phyloP scores from a whole-genome alignment of 2,888 invertebrate species.

The Trypoxylon attenuatum region DNA sequence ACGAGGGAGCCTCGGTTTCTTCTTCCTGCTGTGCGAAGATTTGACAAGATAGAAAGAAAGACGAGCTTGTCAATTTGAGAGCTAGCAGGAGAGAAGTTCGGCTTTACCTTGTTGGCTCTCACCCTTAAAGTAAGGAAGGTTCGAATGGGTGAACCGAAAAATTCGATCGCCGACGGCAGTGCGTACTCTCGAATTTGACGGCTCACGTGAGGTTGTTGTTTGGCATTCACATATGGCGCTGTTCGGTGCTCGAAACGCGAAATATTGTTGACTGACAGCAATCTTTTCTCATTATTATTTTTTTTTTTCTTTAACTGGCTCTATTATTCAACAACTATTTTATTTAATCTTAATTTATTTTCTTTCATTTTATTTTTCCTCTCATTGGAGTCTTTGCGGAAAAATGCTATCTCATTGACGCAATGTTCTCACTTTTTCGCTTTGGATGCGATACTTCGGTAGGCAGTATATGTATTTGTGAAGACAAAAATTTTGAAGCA shows the following conservation, averaged over 20 bases:
- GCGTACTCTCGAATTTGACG: conserved; percentile 7
- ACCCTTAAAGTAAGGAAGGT: conserved; percentile 13
- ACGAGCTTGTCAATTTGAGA: background rate
- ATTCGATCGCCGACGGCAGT: background rate
- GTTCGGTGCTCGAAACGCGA: conserved; percentile 32
- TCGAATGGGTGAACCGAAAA: conserved; percentile 15
- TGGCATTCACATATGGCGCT: conserved; percentile 64
- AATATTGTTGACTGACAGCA: conserved; percentile 5
- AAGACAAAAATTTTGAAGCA: conserved; percentile 5
- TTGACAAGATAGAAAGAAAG: background rate
- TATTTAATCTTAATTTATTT: too few relatives aligned
- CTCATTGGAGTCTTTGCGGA: conserved; percentile 13
- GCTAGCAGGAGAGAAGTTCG: conserved; percentile 15
- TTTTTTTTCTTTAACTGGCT: too few relatives aligned
- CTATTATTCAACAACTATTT: too few relatives aligned
- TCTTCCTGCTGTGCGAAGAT: conserved; percentile 1
- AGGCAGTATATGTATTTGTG: conserved; percentile 29
- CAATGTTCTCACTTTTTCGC: conserved; percentile 9
- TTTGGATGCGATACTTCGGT: conserved; percentile 19
- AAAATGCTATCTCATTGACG: background rate
- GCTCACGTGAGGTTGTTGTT: conserved; percentile 44
- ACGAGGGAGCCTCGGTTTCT: conserved; percentile 4
- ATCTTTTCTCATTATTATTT: too few relatives aligned
- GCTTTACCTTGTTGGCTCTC: background rate
- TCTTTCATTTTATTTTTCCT: background rate